A percentile compares a stretch with the other conserved stretches of the same genome.
Evolutionary conservation across 1,140 invertebrate genomes (phyloP).

Genomic region (Mactra quadrangularis): DNA sequence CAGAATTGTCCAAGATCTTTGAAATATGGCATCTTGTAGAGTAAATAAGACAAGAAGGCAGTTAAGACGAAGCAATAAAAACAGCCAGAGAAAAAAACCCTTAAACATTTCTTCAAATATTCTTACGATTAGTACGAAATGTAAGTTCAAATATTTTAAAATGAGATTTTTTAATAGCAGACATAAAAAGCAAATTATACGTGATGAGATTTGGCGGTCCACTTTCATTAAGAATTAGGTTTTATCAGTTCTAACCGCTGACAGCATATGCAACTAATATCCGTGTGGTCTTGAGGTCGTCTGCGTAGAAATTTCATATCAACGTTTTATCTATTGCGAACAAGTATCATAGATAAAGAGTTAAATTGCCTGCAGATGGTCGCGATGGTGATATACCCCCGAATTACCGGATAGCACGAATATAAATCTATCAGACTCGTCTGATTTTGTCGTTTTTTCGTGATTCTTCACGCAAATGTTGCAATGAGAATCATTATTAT

Average conservation of each 20-base stretch:
- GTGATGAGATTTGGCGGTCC: too few species aligned
- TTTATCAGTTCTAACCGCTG: background rate
- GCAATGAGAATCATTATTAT: constrained; percentile 38
- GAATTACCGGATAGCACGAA: constrained; percentile 27
- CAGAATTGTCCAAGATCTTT: too few species aligned
- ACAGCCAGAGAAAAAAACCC: too few species aligned
- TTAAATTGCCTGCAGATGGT: constrained; percentile 56
- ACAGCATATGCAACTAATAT: background rate
- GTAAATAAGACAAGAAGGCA: too few species aligned
- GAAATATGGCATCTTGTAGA: too few species aligned
- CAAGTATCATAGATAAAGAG: constrained; percentile 39
- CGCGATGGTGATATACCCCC: constrained; percentile 27
- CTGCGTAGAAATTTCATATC: constrained; percentile 21
- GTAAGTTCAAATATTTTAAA: too few species aligned
- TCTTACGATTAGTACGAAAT: too few species aligned
- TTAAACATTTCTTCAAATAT: too few species aligned
- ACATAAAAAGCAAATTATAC: too few species aligned
- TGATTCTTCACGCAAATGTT: constrained; percentile 40
- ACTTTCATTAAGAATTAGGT: too few species aligned
- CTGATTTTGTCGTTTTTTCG: constrained; percentile 33
- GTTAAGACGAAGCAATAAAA: too few species aligned
- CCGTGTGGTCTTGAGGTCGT: constrained; percentile 34
- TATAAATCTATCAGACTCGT: constrained; percentile 36
- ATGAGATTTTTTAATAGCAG: too few species aligned
- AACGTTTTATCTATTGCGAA: constrained; percentile 34